Base-by-base conservation (phyloP, 2,113 vertebrate species). In the Toxostoma redivivum region DNA sequence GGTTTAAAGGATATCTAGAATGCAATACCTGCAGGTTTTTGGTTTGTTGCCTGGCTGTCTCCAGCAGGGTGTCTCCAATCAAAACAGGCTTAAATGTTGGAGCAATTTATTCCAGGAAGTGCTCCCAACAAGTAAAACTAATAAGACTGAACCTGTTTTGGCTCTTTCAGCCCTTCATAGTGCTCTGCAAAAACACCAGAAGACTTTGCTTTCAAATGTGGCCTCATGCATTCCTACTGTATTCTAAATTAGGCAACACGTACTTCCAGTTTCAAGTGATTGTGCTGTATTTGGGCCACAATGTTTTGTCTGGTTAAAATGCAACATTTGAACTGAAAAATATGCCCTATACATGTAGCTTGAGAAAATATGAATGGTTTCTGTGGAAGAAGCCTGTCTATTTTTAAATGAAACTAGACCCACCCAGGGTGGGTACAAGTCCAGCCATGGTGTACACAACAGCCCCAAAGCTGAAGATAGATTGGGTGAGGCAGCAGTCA, bases 181-280 rank as follows among this genome's bases (percentile, higher is more conserved):
- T 31, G 16, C 18, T 65, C 37, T 61, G 14, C 65, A 50, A 61
- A n/a, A 77, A 14, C 11, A 31, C 2, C 16, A 79, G 66, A 48
- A 62, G 22, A 21, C 22, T 56, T 7, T 0, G 0, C 9, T 40
- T 24, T 88, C 28, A 37, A 73, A 66, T 0, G 0, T 19, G n/a
- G 30, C 5, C 40, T 22, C 16, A 11, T 31, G 15, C 2, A 23
- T 62, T 78, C 19, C 20, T 35, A 35, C 4, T 30, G 15, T 33
- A 23, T 48, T 60, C 31, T 40, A 30, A 15, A 12, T 7, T 28
- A 38, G 0, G 1, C 17, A 67, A 77, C 6, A 37, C 0, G 0
- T 50, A 56, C n/a, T 86, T 83, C 53, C 0, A 5, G 2, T 37
- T 67, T 45, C 28, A 50, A 58, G 12, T 10, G 16, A 20, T 37